These are phyloP conservation scores for Pterois miles DNA, from an alignment of 2,797 vertebrate species.

Conservation along the genomic window DNA sequence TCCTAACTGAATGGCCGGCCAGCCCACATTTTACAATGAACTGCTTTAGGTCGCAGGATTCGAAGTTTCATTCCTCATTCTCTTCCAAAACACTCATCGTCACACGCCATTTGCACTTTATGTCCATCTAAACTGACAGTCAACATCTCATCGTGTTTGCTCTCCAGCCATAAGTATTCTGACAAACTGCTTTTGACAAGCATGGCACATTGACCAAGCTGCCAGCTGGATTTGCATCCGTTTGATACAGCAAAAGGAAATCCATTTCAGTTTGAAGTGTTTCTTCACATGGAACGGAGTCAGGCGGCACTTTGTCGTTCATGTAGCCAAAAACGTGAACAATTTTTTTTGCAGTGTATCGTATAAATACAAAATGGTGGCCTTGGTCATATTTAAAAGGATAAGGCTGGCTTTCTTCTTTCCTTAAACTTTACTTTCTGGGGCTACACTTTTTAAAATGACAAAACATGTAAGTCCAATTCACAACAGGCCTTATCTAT, in stretches of 20 bases:
- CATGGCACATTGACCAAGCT: not conserved
- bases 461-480: no score
- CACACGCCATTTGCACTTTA: not conserved
- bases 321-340: not conserved
- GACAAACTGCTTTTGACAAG: conserved; percentile 38
- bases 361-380: not conserved
- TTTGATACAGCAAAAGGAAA: conserved; percentile 17
- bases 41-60: not conserved
- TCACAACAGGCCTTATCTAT: no score
- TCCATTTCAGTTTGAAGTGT: conserved; percentile 2
- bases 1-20: not conserved
- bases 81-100: conserved; percentile 2
- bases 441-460: no score
- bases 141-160: conserved; percentile 14
- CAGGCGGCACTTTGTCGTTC: not conserved
- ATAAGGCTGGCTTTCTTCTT: not conserved
- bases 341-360: not conserved
- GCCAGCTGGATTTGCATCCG: not conserved
- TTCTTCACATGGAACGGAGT: not conserved
- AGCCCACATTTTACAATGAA: not conserved
- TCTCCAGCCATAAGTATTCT: conserved; percentile 10
- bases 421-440: no score
- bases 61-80: not conserved
- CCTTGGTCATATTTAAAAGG: not conserved
- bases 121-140: conserved; percentile 7